These are phyloP conservation scores for Eucriotettix oculatus DNA, from an alignment of 2,888 invertebrate species.

Conservation along the genomic window DNA sequence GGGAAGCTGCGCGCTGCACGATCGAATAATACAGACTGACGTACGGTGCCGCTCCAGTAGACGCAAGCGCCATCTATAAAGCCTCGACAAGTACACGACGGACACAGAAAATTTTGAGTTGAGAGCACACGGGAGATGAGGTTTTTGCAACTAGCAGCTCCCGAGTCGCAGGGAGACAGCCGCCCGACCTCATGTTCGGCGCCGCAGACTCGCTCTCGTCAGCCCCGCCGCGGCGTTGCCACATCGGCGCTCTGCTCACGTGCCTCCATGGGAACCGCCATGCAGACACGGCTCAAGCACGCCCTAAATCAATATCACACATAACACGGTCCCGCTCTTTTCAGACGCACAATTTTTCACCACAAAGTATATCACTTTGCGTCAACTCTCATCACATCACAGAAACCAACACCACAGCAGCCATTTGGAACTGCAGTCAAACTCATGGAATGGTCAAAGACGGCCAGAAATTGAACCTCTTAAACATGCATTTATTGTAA, in stretches of 20 bases:
- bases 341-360: too few relatives aligned
- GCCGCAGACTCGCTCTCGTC: slow-evolving; percentile 7
- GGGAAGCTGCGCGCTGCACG: slow-evolving; percentile 48
- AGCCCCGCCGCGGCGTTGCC: slow-evolving; percentile 9
- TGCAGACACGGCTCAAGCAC: slow-evolving; percentile 7
- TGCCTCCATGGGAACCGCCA: slow-evolving; percentile 7
- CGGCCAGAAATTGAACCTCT: too few relatives aligned
- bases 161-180: slow-evolving; percentile 6
- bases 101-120: too few relatives aligned
- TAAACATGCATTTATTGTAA: too few relatives aligned
- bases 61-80: slow-evolving; percentile 14
- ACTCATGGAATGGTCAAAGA: too few relatives aligned
- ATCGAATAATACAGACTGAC: slow-evolving; percentile 52
- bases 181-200: slow-evolving; percentile 8
- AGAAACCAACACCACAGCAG: too few relatives aligned
- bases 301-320: slow-evolving; percentile 10
- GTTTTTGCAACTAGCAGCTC: slow-evolving; percentile 4
- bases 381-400: too few relatives aligned
- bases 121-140: too few relatives aligned
- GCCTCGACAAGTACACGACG: not conserved
- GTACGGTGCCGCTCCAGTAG: slow-evolving; percentile 36
- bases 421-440: too few relatives aligned
- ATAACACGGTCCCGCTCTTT: not conserved
- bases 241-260: slow-evolving; percentile 5
- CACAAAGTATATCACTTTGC: too few relatives aligned